phyloP scores from a whole-genome alignment of 2,888 invertebrate genomes.

The Conops quadrifasciatus region DNA sequence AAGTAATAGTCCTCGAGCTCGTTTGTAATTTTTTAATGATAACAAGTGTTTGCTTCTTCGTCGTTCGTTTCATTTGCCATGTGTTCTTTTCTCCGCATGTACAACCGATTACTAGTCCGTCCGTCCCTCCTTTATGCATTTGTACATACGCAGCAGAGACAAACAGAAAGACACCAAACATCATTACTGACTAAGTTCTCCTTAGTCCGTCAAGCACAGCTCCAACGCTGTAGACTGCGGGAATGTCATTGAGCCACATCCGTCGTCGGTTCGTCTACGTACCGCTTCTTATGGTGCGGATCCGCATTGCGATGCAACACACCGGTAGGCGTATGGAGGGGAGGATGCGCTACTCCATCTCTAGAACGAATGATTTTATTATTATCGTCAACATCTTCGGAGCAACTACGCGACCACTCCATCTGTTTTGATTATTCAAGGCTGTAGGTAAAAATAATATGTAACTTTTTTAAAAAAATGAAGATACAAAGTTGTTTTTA shows the following conservation, averaged over 20 bases:
- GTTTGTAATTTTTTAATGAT: background rate
- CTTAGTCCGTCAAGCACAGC: too few species aligned
- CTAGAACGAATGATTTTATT: constrained; percentile 22
- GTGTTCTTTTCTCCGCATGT: too few species aligned
- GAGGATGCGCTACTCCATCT: background rate
- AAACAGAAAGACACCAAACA: background rate
- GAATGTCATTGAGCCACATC: constrained; percentile 5
- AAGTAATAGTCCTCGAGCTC: background rate
- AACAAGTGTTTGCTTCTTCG: background rate
- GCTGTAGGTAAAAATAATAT: too few species aligned
- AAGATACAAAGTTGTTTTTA: too few species aligned
- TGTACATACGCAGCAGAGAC: background rate
- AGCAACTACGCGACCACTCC: too few species aligned
- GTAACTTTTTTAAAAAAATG: too few species aligned
- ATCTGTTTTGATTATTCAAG: too few species aligned
- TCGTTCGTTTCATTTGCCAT: too few species aligned
- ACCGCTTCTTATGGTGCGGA: background rate
- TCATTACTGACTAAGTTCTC: too few species aligned
- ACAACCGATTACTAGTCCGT: too few species aligned
- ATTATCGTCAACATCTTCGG: constrained; percentile 9
- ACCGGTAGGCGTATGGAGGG: background rate
- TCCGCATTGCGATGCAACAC: background rate
- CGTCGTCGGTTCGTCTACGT: background rate
- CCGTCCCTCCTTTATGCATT: too few species aligned
- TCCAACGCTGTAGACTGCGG: background rate